Conservation (phyloP, 2,113 vertebrate species). For the Actinemys pallida region DNA sequence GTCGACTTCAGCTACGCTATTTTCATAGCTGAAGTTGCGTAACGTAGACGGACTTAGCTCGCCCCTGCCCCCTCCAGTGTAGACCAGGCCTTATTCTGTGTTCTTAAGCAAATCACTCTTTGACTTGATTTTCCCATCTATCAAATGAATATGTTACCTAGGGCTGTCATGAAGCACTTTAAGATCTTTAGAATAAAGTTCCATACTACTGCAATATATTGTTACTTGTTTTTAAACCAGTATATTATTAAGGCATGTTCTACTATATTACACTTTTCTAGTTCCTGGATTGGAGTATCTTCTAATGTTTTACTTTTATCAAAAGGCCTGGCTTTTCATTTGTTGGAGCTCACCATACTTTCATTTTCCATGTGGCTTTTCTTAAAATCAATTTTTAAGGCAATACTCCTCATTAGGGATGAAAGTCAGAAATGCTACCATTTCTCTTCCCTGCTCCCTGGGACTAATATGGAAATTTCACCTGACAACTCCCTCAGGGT, state of each 20-base stretch:
- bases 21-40: too few relatives aligned
- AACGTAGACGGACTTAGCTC: too few relatives aligned
- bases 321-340: background rate
- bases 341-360: conserved; percentile 2
- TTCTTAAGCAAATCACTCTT: background rate
- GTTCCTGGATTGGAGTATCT: background rate
- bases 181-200: conserved; percentile 1
- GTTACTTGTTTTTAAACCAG: background rate
- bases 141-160: background rate
- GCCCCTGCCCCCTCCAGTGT: too few relatives aligned
- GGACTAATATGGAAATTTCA: conserved; percentile 9
- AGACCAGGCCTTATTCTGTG: background rate
- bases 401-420: background rate
- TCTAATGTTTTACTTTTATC: background rate
- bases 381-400: conserved; percentile 1
- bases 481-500: background rate
- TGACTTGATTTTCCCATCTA: background rate
- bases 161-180: background rate
- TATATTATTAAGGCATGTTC: background rate
- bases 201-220: background rate
- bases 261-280: background rate
- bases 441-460: background rate
- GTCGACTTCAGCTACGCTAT: too few relatives aligned
- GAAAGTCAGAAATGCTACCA: background rate
- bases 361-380: background rate